Percentiles rank a stretch among this genome's conserved stretches.
These are phyloP conservation scores for Poecile atricapillus DNA, from an alignment of 2,113 vertebrate genomes.

Conservation along the genomic window DNA sequence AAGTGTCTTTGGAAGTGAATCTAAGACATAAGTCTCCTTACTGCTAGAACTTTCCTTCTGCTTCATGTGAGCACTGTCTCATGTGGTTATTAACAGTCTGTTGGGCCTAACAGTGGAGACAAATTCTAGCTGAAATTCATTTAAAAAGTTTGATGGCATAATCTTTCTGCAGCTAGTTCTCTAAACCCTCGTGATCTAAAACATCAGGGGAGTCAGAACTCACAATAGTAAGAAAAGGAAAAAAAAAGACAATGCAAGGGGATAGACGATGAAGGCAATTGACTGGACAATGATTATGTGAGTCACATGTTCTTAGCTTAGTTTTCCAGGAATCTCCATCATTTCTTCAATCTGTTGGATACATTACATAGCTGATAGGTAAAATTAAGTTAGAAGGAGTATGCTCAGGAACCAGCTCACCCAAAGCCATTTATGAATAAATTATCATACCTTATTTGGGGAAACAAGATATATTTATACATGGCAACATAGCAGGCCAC, in stretches of 20 bases:
- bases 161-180: background rate
- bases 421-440: background rate
- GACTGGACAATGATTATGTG: background rate
- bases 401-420: background rate
- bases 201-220: background rate
- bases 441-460: background rate
- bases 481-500: background rate
- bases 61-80: background rate
- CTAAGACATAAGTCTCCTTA: background rate
- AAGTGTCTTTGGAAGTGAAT: background rate
- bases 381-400: background rate
- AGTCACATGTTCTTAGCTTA: background rate
- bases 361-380: fast-evolving
- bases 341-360: background rate
- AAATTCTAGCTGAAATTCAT: background rate
- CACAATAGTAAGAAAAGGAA: fast-evolving
- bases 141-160: background rate
- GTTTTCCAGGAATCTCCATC: background rate
- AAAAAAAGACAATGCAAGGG: background rate
- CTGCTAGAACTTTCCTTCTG: background rate
- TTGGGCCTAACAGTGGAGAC: background rate
- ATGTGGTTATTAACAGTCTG: background rate
- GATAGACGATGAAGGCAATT: background rate
- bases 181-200: background rate
- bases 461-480: background rate